These are phyloP conservation scores for Berghia stephanieae DNA, from an alignment of 1,140 invertebrate species.

Conservation along the genomic window DNA sequence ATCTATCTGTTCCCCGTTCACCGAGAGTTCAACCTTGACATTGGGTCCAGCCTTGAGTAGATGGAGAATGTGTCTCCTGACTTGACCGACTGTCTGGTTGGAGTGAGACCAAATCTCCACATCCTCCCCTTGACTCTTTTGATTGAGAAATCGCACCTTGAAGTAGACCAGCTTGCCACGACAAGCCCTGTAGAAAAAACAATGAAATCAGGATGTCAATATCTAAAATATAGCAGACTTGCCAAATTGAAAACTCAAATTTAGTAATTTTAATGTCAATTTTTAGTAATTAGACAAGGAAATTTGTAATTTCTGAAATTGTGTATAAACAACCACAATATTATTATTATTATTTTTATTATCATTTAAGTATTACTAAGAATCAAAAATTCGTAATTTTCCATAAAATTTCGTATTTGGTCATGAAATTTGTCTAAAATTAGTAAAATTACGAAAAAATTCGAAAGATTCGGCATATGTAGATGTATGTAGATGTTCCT, in stretches of 20 bases:
- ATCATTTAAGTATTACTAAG: no score
- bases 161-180: constrained; percentile 89
- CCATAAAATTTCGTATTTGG: no score
- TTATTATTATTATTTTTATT: no score
- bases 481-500: background rate
- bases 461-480: no score
- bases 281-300: no score
- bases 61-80: constrained; percentile 79
- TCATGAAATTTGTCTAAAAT: no score
- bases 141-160: constrained; percentile 88
- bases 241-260: no score
- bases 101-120: constrained; percentile 92
- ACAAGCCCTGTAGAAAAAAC: constrained; percentile 75
- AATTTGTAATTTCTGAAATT: no score
- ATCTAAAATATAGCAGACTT: background rate
- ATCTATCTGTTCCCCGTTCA: constrained; percentile 89
- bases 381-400: no score
- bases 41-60: constrained; percentile 67
- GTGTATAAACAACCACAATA: no score
- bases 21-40: constrained; percentile 86
- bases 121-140: constrained; percentile 89
- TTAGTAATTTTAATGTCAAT: no score
- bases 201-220: constrained; percentile 26
- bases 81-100: constrained; percentile 88
- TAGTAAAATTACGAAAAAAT: no score